A percentile compares a stretch with the other conserved stretches of the same genome.
phyloP scores from a whole-genome alignment of 2,113 vertebrate genomes.

The Bubo blakistoni region DNA sequence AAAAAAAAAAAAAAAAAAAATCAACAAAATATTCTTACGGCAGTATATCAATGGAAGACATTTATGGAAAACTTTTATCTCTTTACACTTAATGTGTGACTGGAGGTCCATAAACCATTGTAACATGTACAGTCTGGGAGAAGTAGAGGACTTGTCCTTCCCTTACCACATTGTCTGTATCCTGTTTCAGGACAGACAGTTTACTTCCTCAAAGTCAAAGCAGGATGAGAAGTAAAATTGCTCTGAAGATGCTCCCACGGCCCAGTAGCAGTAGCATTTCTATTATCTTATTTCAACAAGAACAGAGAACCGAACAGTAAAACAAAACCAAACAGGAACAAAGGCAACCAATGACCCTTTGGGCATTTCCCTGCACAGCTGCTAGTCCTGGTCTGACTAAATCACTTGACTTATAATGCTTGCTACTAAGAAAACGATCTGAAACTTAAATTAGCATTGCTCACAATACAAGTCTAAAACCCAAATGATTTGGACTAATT shows the following conservation, averaged over 20 bases:
- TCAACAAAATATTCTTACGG: background rate
- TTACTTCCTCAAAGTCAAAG: background rate
- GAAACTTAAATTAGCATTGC: constrained; percentile 49
- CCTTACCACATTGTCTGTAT: background rate
- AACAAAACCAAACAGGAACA: background rate
- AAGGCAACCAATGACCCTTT: background rate
- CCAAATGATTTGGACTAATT: background rate
- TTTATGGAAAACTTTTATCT: background rate
- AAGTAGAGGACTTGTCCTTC: background rate
- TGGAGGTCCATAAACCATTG: background rate
- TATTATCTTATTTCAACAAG: background rate
- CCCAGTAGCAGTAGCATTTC: background rate
- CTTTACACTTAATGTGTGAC: background rate
- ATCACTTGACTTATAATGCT: constrained; percentile 1
- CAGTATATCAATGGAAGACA: background rate
- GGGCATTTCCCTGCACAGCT: background rate
- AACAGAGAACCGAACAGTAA: background rate
- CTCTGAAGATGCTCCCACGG: background rate
- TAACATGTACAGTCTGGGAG: background rate
- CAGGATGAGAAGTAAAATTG: background rate
- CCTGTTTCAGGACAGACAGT: background rate
- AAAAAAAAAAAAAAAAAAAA: background rate
- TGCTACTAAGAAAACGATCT: constrained; percentile 40
- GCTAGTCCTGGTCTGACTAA: background rate
- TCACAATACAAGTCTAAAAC: constrained; percentile 12